Base-by-base conservation (phyloP, 1,140 invertebrate genomes). In the Phenacoccus solenopsis region DNA sequence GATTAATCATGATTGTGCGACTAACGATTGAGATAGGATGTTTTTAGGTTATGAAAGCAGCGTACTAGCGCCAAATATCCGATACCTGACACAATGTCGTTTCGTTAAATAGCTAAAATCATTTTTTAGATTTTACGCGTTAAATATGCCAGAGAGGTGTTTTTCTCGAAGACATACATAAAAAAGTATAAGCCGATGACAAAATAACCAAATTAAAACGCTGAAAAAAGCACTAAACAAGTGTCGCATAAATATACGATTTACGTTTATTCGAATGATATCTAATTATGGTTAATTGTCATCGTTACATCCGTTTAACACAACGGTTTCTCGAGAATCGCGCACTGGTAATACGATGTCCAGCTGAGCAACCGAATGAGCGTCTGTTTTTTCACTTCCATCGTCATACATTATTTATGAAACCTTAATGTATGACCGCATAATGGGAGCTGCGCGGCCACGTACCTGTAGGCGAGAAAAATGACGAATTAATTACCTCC, bases 1-100 rank as follows among this genome's bases (percentile, higher is more conserved):
- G 38, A 49, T 49, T 49, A n/a, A 49, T 49, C 38, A 49, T 49
- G 38, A n/a, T n/a, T n/a, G n/a, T n/a, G n/a, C n/a, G n/a, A n/a
- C n/a, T n/a, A n/a, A n/a, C n/a, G n/a, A n/a, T n/a, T n/a, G n/a
- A n/a, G n/a, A n/a, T n/a, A n/a, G n/a, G n/a, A n/a, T n/a, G n/a
- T n/a, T n/a, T n/a, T n/a, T n/a, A n/a, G n/a, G n/a, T n/a, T n/a
- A n/a, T n/a, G n/a, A n/a, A n/a, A n/a, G n/a, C n/a, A n/a, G n/a
- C n/a, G n/a, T n/a, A n/a, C n/a, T n/a, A n/a, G n/a, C n/a, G n/a
- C n/a, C n/a, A n/a, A n/a, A n/a, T n/a, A n/a, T n/a, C n/a, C n/a
- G n/a, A n/a, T n/a, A n/a, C n/a, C n/a, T n/a, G n/a, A n/a, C n/a
- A n/a, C n/a, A n/a, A n/a, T n/a, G n/a, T n/a, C n/a, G n/a, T n/a